A percentile compares a stretch with the other conserved stretches of the same genome.
Conservation (phyloP, 2,113 vertebrate species). For the Zapornia atra region DNA sequence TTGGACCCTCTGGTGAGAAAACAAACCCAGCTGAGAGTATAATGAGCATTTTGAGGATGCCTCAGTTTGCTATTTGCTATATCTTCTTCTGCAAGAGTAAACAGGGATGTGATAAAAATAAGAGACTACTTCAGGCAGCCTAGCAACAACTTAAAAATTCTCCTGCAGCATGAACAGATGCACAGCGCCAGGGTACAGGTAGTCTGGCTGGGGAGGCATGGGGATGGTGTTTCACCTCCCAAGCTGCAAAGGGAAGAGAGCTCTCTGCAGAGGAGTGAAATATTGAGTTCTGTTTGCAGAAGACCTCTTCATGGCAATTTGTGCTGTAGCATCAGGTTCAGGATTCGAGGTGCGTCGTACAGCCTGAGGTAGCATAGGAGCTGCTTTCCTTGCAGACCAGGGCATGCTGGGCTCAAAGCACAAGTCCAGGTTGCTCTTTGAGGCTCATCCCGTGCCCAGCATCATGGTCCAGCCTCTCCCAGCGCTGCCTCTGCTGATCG, state of each 20-base stretch:
- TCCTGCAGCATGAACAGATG: not conserved
- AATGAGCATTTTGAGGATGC: slow-evolving; percentile 5
- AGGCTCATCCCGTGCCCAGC: not conserved
- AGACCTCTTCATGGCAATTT: not conserved
- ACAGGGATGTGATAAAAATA: slow-evolving; percentile 62
- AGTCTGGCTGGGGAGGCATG: not conserved
- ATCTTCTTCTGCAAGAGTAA: slow-evolving; percentile 47
- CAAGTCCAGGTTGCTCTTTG: not conserved
- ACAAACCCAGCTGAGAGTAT: not conserved
- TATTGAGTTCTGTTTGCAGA: not conserved
- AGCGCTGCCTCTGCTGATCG: not conserved
- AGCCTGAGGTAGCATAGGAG: not conserved
- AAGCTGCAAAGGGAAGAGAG: not conserved
- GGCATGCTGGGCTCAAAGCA: not conserved
- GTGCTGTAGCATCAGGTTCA: accelerated
- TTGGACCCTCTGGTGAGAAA: not conserved
- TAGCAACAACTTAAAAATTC: slow-evolving; percentile 52
- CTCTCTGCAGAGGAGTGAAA: not conserved
- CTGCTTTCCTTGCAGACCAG: not conserved
- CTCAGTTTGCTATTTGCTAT: not conserved
- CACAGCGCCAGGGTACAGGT: not conserved
- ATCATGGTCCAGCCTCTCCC: not conserved
- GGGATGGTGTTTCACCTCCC: not conserved
- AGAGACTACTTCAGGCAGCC: slow-evolving; percentile 28
- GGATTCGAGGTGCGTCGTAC: not conserved